A percentile compares a stretch with the other conserved stretches of the same genome.
These are phyloP conservation scores for Tenodera sinensis DNA, from an alignment of 2,888 invertebrate genomes.

Conservation along the genomic window DNA sequence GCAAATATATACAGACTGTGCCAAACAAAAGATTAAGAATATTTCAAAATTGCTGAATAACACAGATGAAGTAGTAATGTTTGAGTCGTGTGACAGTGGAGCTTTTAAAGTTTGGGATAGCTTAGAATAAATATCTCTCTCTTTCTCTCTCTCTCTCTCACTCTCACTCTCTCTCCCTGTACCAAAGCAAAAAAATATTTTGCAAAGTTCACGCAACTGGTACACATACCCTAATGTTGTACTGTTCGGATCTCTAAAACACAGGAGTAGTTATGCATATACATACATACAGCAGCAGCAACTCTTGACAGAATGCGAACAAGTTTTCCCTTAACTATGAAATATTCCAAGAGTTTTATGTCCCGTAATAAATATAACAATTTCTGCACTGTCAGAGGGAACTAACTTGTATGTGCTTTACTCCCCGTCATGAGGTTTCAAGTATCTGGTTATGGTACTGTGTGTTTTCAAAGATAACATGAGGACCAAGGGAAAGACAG, in stretches of 20 bases:
- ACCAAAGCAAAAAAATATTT: too few relatives aligned
- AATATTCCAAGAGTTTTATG: constrained; percentile 4
- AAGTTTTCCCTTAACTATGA: not conserved
- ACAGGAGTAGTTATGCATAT: not conserved
- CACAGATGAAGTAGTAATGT: too few relatives aligned
- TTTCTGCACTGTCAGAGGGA: not conserved
- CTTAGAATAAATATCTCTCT: too few relatives aligned
- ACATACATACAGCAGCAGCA: not conserved
- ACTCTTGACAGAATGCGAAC: not conserved
- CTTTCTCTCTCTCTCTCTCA: too few relatives aligned
- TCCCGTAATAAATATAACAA: constrained; percentile 1
- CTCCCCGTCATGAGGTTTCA: not conserved
- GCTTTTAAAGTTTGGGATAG: too few relatives aligned
- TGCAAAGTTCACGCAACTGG: not conserved
- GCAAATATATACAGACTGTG: too few relatives aligned
- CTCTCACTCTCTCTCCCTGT: too few relatives aligned
- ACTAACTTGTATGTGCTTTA: not conserved
- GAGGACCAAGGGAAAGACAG: not conserved
- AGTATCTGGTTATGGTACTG: not conserved
- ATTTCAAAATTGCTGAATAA: too few relatives aligned
- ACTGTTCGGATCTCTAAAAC: not conserved
- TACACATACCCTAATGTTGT: not conserved
- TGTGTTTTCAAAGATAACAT: not conserved
- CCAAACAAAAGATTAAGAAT: too few relatives aligned
- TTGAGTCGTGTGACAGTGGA: too few relatives aligned